phyloP scores from a whole-genome alignment of 2,113 vertebrate species.

The Calidris pugnax region DNA sequence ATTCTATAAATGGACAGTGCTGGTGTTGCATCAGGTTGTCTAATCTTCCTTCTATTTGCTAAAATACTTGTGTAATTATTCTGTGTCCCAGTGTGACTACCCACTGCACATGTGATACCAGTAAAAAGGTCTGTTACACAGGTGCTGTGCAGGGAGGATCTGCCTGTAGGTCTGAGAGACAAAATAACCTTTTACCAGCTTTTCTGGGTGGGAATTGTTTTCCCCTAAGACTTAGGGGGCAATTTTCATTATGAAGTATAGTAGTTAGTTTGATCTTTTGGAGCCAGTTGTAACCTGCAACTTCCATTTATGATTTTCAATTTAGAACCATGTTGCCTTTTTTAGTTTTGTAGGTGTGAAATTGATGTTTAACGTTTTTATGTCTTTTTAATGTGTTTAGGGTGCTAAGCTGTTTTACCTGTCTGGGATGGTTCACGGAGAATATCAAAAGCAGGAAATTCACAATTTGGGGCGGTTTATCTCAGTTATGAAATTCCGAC shows the following conservation, averaged over 20 bases:
- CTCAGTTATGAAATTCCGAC: slow-evolving; percentile 96
- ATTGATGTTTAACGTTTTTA: background rate
- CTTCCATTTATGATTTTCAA: background rate
- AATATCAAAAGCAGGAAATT: slow-evolving; percentile 96
- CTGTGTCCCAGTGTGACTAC: background rate
- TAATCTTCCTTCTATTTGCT: background rate
- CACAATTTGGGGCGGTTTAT: slow-evolving; percentile 97
- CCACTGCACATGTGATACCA: background rate
- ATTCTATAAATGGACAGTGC: background rate
- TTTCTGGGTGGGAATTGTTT: background rate
- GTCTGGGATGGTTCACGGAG: slow-evolving; percentile 93
- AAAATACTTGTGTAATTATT: background rate
- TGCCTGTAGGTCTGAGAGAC: background rate
- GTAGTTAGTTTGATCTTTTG: background rate
- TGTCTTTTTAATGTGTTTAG: slow-evolving; percentile 60
- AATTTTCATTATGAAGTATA: background rate
- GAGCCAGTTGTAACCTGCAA: background rate
- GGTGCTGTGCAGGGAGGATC: background rate
- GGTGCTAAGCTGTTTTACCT: slow-evolving; percentile 90
- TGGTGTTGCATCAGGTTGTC: background rate
- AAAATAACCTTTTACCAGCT: background rate
- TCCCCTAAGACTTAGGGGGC: background rate
- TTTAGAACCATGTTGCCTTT: background rate
- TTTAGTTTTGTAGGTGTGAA: background rate
- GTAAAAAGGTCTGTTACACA: background rate